A percentile compares a stretch with the other conserved stretches of the same genome.
Evolutionary conservation across 2,797 vertebrate genomes (phyloP).

Genomic region (Scomberomorus guttatus): DNA sequence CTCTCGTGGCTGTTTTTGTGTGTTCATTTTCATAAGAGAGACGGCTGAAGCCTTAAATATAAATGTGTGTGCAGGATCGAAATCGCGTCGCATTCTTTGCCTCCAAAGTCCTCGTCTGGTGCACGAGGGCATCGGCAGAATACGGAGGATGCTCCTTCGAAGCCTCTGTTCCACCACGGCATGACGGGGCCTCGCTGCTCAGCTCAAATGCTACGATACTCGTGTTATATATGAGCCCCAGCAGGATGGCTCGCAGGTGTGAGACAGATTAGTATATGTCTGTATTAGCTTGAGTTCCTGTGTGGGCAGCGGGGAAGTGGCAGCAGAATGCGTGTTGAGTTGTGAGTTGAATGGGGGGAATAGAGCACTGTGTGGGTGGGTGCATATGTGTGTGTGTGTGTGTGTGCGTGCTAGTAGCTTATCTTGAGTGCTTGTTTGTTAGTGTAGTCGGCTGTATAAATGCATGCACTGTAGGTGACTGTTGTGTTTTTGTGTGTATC

Average conservation of each 20-base stretch:
- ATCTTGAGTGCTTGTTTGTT: slow-evolving; percentile 35
- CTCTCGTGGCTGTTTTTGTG: not conserved
- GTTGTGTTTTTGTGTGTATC: slow-evolving; percentile 41
- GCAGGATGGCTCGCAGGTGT: slow-evolving; percentile 67
- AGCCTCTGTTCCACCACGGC: not conserved
- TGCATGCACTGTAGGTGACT: slow-evolving; percentile 50
- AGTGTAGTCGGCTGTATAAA: slow-evolving; percentile 42
- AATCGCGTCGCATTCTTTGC: too few relatives aligned
- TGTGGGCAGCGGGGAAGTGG: slow-evolving; percentile 74
- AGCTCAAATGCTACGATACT: slow-evolving; percentile 19
- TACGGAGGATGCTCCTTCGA: slow-evolving; percentile 1
- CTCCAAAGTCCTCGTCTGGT: not conserved
- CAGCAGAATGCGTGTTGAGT: slow-evolving; percentile 59
- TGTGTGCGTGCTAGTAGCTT: slow-evolving; percentile 8
- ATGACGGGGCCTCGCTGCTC: slow-evolving; percentile 1
- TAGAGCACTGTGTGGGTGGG: slow-evolving; percentile 54
- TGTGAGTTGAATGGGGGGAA: slow-evolving; percentile 51
- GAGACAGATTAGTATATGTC: slow-evolving; percentile 64
- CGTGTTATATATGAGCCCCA: slow-evolving; percentile 16
- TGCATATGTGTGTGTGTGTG: slow-evolving; percentile 25
- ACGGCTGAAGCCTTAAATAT: slow-evolving; percentile 24
- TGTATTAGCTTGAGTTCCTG: slow-evolving; percentile 58
- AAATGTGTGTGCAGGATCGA: slow-evolving; percentile 11
- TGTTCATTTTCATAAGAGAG: slow-evolving; percentile 23
- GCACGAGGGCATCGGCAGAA: slow-evolving; percentile 13